Percentiles rank a stretch among this genome's conserved stretches.
phyloP scores from a whole-genome alignment of 2,797 vertebrate genomes.

The Oryzias dopingdopingensis region DNA sequence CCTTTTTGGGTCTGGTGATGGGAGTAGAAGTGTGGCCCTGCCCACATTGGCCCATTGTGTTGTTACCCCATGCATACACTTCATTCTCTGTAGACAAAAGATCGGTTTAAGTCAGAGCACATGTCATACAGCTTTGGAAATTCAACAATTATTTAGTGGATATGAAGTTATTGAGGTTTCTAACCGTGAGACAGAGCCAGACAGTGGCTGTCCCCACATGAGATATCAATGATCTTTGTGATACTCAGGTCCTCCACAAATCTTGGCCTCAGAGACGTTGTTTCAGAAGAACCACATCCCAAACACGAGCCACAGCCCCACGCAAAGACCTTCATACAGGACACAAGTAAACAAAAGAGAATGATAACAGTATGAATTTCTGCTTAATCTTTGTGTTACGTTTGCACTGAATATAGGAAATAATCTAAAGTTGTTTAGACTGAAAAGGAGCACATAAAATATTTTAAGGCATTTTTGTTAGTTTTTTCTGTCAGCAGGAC shows the following conservation, averaged over 20 bases:
- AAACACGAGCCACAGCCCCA: slow-evolving; percentile 86
- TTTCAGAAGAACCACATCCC: slow-evolving; percentile 83
- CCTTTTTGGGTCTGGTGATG: slow-evolving; percentile 84
- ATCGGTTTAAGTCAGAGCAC: background rate
- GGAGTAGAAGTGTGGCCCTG: slow-evolving; percentile 84
- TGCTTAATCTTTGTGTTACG: too few species aligned
- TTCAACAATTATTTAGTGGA: background rate
- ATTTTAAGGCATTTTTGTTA: background rate
- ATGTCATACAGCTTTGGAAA: background rate
- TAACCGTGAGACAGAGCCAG: slow-evolving; percentile 82
- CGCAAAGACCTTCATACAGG: slow-evolving; percentile 76
- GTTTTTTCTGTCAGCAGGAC: too few species aligned
- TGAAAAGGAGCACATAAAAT: background rate
- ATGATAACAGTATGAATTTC: too few species aligned
- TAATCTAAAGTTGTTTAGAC: background rate
- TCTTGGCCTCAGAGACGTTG: slow-evolving; percentile 78
- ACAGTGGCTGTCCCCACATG: slow-evolving; percentile 85
- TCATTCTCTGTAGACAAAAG: slow-evolving; percentile 75
- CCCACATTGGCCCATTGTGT: slow-evolving; percentile 86
- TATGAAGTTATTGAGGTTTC: background rate
- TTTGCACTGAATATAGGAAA: too few species aligned
- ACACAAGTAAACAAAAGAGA: background rate
- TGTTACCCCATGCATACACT: slow-evolving; percentile 86
- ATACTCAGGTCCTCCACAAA: slow-evolving; percentile 81
- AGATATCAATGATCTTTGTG: slow-evolving; percentile 85